These are phyloP conservation scores for Genyomyrus donnyi DNA, from an alignment of 2,113 vertebrate genomes.

Conservation along the genomic window DNA sequence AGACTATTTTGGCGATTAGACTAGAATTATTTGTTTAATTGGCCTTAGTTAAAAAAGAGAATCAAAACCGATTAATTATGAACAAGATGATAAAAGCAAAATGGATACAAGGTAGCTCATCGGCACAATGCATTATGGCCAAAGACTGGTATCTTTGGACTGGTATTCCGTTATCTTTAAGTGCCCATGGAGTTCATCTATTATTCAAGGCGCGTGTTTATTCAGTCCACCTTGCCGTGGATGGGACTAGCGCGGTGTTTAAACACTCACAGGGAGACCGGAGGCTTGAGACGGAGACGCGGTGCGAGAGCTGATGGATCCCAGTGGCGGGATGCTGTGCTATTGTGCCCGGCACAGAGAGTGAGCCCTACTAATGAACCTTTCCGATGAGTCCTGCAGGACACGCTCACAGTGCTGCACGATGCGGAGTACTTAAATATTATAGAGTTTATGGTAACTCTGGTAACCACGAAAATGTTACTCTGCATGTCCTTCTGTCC, in stretches of 20 bases:
- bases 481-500: not conserved
- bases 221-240: conserved; percentile 41
- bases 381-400: conserved; percentile 12
- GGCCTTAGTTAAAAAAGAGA: conserved; percentile 45
- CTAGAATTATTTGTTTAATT: conserved; percentile 53
- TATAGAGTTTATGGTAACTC: not conserved
- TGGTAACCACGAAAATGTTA: not conserved
- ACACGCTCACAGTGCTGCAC: not conserved
- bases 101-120: conserved; percentile 57
- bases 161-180: conserved; percentile 53
- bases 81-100: conserved; percentile 60
- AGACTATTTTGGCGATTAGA: conserved; percentile 57
- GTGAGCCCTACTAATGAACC: not conserved
- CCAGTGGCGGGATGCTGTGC: not conserved
- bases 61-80: conserved; percentile 56
- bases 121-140: conserved; percentile 49
- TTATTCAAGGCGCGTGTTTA: conserved; percentile 52
- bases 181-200: conserved; percentile 47
- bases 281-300: not conserved
- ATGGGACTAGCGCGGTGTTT: conserved; percentile 36
- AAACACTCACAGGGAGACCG: conserved; percentile 17
- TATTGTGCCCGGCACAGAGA: not conserved
- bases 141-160: conserved; percentile 40
- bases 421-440: not conserved
- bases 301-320: not conserved